A percentile compares a stretch with the other conserved stretches of the same genome.
These are phyloP conservation scores for Cygnus atratus DNA, from an alignment of 2,113 vertebrate genomes.

Conservation along the genomic window DNA sequence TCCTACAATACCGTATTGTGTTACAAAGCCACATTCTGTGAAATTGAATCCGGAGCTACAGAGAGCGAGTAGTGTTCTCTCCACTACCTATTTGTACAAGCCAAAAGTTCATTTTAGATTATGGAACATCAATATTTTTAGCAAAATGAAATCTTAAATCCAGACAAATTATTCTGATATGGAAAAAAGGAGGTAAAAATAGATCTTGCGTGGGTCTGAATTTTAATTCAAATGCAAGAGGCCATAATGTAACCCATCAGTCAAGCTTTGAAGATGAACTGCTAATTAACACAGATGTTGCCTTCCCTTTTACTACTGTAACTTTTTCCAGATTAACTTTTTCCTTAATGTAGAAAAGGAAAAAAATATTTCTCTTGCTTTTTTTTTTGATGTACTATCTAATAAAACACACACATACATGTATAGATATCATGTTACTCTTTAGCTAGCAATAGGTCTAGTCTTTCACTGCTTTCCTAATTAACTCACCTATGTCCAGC, in stretches of 20 bases:
- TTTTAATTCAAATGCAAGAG: constrained; percentile 25
- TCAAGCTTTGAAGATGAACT: constrained; percentile 47
- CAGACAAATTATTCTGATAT: constrained; percentile 5
- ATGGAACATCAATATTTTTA: neutral
- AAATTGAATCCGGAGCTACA: neutral
- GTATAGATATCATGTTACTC: neutral
- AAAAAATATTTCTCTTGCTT: neutral
- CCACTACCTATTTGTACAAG: neutral
- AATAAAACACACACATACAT: neutral
- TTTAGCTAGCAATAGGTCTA: neutral
- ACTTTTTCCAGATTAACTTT: constrained; percentile 15
- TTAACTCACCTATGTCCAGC: neutral
- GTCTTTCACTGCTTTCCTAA: neutral
- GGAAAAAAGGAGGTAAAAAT: neutral
- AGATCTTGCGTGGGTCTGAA: constrained; percentile 23
- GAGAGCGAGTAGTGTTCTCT: neutral
- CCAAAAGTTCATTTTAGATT: neutral
- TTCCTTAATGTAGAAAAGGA: neutral
- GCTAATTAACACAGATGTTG: constrained; percentile 60
- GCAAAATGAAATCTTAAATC: constrained; percentile 41
- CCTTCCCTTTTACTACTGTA: constrained; percentile 21
- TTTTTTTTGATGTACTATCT: neutral
- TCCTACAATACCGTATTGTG: neutral
- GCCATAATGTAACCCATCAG: constrained; percentile 26
- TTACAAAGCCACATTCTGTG: neutral